Evolutionary conservation across 2,113 vertebrate species (phyloP), one percentile per base, ranked within the genome.

Genomic region (Ploceus nigricollis): DNA sequence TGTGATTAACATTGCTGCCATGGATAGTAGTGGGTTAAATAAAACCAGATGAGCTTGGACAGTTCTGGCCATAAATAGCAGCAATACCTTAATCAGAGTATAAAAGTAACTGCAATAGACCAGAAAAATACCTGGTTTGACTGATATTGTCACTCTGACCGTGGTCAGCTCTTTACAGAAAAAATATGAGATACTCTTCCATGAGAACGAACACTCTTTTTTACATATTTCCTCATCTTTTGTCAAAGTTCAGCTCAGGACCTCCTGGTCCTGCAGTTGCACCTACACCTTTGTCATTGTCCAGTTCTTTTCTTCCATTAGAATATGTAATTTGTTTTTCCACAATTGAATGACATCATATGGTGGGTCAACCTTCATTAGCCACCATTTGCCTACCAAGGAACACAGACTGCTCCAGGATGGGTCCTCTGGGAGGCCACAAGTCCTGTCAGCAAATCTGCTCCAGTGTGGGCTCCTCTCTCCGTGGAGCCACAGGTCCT

Each of bases 401-500:
- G 10, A 73, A 6, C 27, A 39, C 9, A 15, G 7, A 4, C 6
- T 54, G 35, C 47, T 33, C 22, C 31, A 22, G 51, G 1, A 1
- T 11, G 13, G 3, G 9, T 58, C 3, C 6, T 21, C 6, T 7
- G 7, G 3, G 5, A 1, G 8, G 13, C 17, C 13, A 53, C 30
- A 35, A 4, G 12, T 31, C 51, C 37, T 71, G 35, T 3, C 40
- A 40, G 21, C 1, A 78, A 54, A 10, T 20, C 11, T 69, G 2
- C 15, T 58, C 27, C 44, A 21, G 4, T 2, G 0, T 13, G 25
- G 39, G 16, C 10, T 50, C 13, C 7, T 50, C 21, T 40, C 15
- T 37, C 15, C 1, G 0, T 10, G 2, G 16, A 21, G 10, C 5
- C 40, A n/a, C 21, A 33, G 24, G 12, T 24, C 24, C 35, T 65